Conservation (phyloP, 2,797 vertebrate species). For the Cynopterus sphinx region DNA sequence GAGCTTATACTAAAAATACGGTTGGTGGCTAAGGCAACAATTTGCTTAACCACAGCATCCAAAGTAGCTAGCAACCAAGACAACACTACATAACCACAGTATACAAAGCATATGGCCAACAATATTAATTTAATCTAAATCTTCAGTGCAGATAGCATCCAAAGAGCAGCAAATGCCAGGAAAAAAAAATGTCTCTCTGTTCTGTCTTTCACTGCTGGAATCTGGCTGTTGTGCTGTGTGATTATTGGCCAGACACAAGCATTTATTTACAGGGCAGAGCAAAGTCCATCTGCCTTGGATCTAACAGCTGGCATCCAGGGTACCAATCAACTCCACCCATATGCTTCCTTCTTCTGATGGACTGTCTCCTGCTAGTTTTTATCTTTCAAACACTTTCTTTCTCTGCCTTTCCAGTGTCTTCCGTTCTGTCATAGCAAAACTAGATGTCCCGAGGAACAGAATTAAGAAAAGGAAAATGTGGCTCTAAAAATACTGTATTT, state of each 20-base stretch:
- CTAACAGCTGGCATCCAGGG: slow-evolving; percentile 55
- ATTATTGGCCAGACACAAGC: slow-evolving; percentile 66
- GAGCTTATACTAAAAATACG: slow-evolving; percentile 48
- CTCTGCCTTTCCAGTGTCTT: slow-evolving; percentile 27
- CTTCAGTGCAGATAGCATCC: slow-evolving; percentile 56
- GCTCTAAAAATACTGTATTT: slow-evolving; percentile 27
- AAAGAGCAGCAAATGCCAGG: slow-evolving; percentile 58
- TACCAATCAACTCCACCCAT: slow-evolving; percentile 47
- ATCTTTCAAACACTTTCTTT: slow-evolving; percentile 46
- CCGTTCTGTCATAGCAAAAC: slow-evolving; percentile 27
- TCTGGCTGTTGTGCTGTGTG: slow-evolving; percentile 65
- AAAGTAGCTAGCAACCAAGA: slow-evolving; percentile 75
- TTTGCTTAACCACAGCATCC: slow-evolving; percentile 60
- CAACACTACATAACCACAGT: slow-evolving; percentile 55
- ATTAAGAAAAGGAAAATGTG: slow-evolving; percentile 40
- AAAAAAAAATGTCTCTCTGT: slow-evolving; percentile 1
- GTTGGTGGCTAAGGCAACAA: slow-evolving; percentile 57
- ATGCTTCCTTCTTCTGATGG: slow-evolving; percentile 44
- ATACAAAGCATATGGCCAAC: slow-evolving; percentile 45
- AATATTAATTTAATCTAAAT: slow-evolving; percentile 66
- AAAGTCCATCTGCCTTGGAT: slow-evolving; percentile 67
- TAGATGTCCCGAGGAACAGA: not conserved
- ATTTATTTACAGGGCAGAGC: slow-evolving; percentile 52
- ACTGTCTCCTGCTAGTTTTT: slow-evolving; percentile 34
- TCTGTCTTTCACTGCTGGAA: slow-evolving; percentile 57